These are phyloP conservation scores for Drosophila bunnanda DNA, from an alignment of 2,888 invertebrate species.

Conservation along the genomic window DNA sequence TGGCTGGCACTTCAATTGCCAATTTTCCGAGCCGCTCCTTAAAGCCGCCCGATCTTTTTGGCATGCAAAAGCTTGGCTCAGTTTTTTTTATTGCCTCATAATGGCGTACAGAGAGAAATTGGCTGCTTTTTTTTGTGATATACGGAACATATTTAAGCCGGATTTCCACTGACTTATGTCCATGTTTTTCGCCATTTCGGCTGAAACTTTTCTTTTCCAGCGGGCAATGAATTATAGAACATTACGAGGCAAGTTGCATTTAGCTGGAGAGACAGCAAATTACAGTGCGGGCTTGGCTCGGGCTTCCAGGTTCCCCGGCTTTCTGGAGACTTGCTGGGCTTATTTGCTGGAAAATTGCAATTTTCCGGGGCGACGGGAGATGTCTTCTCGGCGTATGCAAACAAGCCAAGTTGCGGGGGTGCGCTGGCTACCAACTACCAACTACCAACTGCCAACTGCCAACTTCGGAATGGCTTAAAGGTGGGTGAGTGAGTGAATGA, in stretches of 20 bases:
- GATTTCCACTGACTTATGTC: slow-evolving; percentile 56
- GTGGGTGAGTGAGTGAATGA: slow-evolving; percentile 61
- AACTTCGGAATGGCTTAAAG: slow-evolving; percentile 48
- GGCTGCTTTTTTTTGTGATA: slow-evolving; percentile 8
- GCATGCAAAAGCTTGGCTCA: slow-evolving; percentile 34
- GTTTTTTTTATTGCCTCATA: slow-evolving; percentile 34
- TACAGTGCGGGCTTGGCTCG: slow-evolving; percentile 18
- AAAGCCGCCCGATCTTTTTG: slow-evolving; percentile 31
- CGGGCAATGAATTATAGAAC: slow-evolving; percentile 70
- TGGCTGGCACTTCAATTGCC: slow-evolving; percentile 60
- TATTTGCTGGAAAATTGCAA: slow-evolving; percentile 50
- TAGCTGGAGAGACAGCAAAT: slow-evolving; percentile 48
- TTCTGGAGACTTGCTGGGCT: slow-evolving; percentile 37
- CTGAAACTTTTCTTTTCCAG: slow-evolving; percentile 38
- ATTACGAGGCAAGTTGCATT: slow-evolving; percentile 69
- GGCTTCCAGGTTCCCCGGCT: slow-evolving; percentile 14
- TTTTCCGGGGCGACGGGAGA: slow-evolving; percentile 32
- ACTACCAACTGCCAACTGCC: slow-evolving; percentile 30
- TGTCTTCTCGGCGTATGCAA: slow-evolving; percentile 50
- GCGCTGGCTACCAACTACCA: slow-evolving; percentile 24
- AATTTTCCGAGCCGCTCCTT: slow-evolving; percentile 51
- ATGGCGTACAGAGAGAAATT: slow-evolving; percentile 48
- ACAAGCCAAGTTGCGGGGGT: slow-evolving; percentile 43
- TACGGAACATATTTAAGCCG: slow-evolving; percentile 22
- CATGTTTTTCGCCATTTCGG: slow-evolving; percentile 51